Evolutionary conservation across 2,113 vertebrate species (phyloP).

Genomic region (Halcyon senegalensis): DNA sequence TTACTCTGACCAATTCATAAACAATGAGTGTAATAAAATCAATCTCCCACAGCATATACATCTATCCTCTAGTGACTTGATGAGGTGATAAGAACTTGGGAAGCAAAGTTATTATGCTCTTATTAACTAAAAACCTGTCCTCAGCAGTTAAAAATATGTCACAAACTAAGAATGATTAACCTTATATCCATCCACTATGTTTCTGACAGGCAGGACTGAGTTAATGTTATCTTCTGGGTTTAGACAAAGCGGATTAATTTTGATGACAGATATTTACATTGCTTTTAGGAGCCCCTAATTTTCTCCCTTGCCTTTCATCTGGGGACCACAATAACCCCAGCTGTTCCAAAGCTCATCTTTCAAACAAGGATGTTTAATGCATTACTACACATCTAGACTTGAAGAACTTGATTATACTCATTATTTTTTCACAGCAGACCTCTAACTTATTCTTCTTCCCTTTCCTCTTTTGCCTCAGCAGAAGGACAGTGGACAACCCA

Average conservation of each 20-base stretch:
- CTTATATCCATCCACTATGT: not conserved
- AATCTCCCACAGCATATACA: not conserved
- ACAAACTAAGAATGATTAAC: constrained; percentile 7
- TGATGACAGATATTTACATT: not conserved
- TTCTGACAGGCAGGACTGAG: not conserved
- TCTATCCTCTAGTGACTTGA: not conserved
- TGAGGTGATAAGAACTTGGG: not conserved
- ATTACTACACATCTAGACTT: not conserved
- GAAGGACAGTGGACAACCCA: not conserved
- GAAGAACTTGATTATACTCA: not conserved
- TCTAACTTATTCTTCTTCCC: not conserved
- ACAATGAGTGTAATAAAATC: not conserved
- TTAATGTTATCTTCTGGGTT: not conserved
- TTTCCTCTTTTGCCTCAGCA: not conserved
- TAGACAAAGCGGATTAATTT: not conserved
- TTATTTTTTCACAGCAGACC: not conserved
- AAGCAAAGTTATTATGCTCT: constrained; percentile 27
- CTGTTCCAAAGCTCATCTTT: not conserved
- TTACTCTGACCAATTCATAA: constrained; percentile 5
- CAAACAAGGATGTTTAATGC: not conserved
- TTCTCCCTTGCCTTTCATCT: not conserved
- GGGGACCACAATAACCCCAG: not conserved
- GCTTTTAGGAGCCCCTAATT: not conserved
- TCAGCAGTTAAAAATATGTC: not conserved
- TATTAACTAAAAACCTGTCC: constrained; percentile 14